Base-by-base conservation (phyloP, 2,113 vertebrate genomes). In the Uropsilus gracilis region DNA sequence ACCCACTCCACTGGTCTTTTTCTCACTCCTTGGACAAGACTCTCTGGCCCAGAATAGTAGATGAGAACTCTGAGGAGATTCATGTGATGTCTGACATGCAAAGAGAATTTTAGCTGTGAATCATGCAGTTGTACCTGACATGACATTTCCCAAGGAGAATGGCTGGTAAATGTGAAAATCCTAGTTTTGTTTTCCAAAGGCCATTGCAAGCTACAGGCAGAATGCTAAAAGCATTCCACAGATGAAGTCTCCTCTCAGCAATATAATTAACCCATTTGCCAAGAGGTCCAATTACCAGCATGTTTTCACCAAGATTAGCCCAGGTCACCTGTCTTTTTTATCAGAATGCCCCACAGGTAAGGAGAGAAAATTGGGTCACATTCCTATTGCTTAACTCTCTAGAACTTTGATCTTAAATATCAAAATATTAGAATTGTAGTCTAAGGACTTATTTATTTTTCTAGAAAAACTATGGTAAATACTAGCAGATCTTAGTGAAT, bases 301-400 rank as follows among this genome's bases (percentile, higher is more conserved):
- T 50, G 48, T 90, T 92, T 90, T 61, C 73, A 91, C 68, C 48
- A 89, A 73, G 69, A 94, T 95, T 83, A 93, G 42, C 42, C 18
- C 30, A n/a, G 32, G 44, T 96, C 82, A 94, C 61, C 46, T 68
- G 68, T 37, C 48, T 94, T 46, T 20, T 11, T 26, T 57, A 37
- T 78, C 24, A 64, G 20, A 89, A 78, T 57, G 37, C 82, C 42
- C 50, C 50, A 88, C 20, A 94, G 42, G 72, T 76, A 88, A 94
- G 13, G 1, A 59, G 32, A 94, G 39, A 78, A 86, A 95, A 85
- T 61, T 57, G 34, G 59, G 46, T 86, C 68, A 93, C 12, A 30
- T 63, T 69, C 18, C 34, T 80, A 9, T 53, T 92, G 34, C 28
- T 61, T 72, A 76, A 69, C 22, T 57, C 32, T 17, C 88, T 84